A percentile compares a stretch with the other conserved stretches of the same genome.
phyloP scores from a whole-genome alignment of 1,140 invertebrate genomes.

The Neodiprion fabricii region DNA sequence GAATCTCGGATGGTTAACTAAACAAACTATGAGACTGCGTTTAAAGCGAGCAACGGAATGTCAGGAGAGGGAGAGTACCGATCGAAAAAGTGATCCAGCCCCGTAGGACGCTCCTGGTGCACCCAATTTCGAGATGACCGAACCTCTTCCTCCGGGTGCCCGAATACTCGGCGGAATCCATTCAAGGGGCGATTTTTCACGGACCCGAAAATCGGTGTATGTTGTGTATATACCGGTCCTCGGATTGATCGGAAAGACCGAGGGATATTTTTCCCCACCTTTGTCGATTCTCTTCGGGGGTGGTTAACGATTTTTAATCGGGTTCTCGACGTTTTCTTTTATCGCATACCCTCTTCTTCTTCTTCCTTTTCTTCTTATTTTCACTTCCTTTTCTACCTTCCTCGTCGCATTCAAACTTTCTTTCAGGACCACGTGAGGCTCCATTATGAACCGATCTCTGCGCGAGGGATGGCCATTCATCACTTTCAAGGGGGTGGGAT shows the following conservation, averaged over 20 bases:
- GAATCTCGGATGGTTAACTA: not conserved
- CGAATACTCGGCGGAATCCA: not conserved
- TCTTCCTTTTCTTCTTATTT: not conserved
- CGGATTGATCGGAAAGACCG: not conserved
- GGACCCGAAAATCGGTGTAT: not conserved
- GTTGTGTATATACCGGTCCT: not conserved
- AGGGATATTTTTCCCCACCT: not conserved
- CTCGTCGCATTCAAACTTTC: not conserved
- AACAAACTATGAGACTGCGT: slow-evolving; percentile 7
- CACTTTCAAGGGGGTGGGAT: not conserved
- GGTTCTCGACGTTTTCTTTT: not conserved
- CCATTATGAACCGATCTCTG: not conserved
- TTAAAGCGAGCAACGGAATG: not conserved
- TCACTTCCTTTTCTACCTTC: not conserved
- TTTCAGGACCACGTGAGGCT: not conserved
- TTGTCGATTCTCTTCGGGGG: not conserved
- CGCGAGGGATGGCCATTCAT: not conserved
- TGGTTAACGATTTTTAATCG: slow-evolving; percentile 1
- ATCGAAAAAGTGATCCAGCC: no score
- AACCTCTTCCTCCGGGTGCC: not conserved
- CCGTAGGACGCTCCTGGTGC: not conserved
- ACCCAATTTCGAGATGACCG: not conserved
- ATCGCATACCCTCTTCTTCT: not conserved
- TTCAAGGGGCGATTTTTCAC: not conserved
- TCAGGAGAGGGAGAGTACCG: not conserved